phyloP scores from a whole-genome alignment of 1,140 invertebrate species.

The Rhysida immarginata region DNA sequence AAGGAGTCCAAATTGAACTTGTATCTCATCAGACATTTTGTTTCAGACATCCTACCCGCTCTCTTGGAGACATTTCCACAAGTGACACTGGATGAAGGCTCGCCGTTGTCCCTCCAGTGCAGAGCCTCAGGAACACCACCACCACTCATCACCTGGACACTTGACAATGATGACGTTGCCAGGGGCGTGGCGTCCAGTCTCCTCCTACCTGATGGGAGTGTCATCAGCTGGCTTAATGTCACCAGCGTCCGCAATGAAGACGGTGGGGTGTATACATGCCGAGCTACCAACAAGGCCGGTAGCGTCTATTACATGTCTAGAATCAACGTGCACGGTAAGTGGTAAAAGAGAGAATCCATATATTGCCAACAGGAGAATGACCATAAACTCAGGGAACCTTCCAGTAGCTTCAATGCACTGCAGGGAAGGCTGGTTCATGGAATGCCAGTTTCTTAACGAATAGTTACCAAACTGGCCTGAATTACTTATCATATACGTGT shows the following conservation, averaged over 20 bases:
- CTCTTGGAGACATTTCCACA: constrained; percentile 67
- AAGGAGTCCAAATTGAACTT: no score
- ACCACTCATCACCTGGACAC: constrained; percentile 66
- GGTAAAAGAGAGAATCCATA: no score
- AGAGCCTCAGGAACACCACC: constrained; percentile 67
- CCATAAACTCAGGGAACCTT: no score
- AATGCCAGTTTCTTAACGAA: no score
- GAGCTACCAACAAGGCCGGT: constrained; percentile 27
- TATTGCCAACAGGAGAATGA: no score
- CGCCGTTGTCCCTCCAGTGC: constrained; percentile 63
- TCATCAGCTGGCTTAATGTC: constrained; percentile 76
- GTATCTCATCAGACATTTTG: no score
- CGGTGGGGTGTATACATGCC: constrained; percentile 30
- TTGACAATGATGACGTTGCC: constrained; percentile 48
- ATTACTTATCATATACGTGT: no score
- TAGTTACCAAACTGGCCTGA: no score
- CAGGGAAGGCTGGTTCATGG: no score
- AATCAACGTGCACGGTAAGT: no score
- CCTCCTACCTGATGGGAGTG: constrained; percentile 19
- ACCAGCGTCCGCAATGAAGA: constrained; percentile 56
- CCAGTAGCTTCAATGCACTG: no score
- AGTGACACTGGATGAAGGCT: constrained; percentile 58
- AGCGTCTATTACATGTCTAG: no score
- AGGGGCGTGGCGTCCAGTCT: constrained; percentile 59
- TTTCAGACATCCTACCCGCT: constrained; percentile 50